Conservation (phyloP, 2,113 vertebrate genomes). For the Felis chaus region DNA sequence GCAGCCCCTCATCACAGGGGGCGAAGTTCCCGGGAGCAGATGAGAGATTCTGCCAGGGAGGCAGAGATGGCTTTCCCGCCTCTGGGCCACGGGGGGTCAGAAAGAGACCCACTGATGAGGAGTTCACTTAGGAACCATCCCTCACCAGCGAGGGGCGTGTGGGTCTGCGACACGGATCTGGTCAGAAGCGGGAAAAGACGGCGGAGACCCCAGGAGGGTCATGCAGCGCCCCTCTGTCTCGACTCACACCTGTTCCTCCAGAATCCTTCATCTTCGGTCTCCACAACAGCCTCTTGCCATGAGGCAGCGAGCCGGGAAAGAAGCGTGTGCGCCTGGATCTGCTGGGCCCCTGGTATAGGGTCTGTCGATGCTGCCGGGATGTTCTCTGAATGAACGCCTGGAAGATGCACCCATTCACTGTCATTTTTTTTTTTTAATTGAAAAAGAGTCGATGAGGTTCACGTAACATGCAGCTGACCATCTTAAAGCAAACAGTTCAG, state of each 20-base stretch:
- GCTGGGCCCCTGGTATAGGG: neutral
- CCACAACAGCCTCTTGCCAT: neutral
- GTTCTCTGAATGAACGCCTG: neutral
- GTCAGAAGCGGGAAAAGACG: neutral
- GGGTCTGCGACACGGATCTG: rapidly evolving
- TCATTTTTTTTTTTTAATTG: no score
- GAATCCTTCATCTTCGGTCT: neutral
- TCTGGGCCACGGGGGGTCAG: neutral
- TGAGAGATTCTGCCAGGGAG: neutral
- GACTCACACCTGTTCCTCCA: neutral
- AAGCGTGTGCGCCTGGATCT: neutral
- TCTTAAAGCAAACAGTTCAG: neutral
- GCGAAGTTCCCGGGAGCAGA: rapidly evolving
- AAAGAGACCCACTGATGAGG: neutral
- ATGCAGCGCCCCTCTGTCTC: neutral
- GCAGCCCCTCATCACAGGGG: neutral
- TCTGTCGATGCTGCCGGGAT: rapidly evolving
- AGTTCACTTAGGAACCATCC: neutral
- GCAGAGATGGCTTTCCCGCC: neutral
- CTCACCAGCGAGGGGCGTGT: neutral
- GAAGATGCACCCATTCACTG: neutral
- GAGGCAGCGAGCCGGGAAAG: no score
- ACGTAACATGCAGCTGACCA: neutral
- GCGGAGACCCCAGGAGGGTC: no score
- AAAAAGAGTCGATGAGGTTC: neutral